Base-by-base conservation (phyloP, 1,140 invertebrate genomes). In the Lepidotrigona ventralis region DNA sequence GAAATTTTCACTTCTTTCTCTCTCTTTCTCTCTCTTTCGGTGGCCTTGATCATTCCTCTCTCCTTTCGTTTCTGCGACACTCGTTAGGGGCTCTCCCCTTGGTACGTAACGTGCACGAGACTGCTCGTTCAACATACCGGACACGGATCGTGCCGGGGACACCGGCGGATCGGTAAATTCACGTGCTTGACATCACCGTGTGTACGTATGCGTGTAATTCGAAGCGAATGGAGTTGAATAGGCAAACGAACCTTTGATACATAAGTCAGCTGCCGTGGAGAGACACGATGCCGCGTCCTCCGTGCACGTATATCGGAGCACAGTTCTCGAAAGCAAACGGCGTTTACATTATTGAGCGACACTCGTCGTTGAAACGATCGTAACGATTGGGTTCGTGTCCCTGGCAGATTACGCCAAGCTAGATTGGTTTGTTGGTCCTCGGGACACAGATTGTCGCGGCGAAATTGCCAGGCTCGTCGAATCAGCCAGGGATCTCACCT, bases 41-140 rank as follows among this genome's bases (percentile, higher is more conserved):
- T 56, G 76, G 81, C 81, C 81, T 83, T 83, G 81, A 83, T 83
- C 76, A 29, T 39, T 78, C 66, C 64, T 23, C 64, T 23, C 74
- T 78, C 39, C 21, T 83, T 71, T 64, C 29, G 56, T 56, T 64
- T 71, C 33, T 14, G 21, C 68, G 46, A 60, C 39, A 33, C 71
- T 75, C 58, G 46, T 82, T 74, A 68, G 33, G 21, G 63, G 2
- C 23, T 39, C 19, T 58, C 79, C 54, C 39, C 56, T 19, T 17
- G 14, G 4, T 53, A 53, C 17, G 17, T 19, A 26, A 53, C 21
- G 12, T 17, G 63, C 23, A 26, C 46, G 51, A 26, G 51, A 9
- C 12, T 15, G 15, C 23, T 33, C n/a, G 68, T 46, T 26, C 21
- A 21, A 51, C 76, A 23, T 53, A 54, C 58, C 56, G 39, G 56